A percentile compares a stretch with the other conserved stretches of the same genome.
phyloP scores from a whole-genome alignment of 2,113 vertebrate species.

The Actenoides lindsayi region DNA sequence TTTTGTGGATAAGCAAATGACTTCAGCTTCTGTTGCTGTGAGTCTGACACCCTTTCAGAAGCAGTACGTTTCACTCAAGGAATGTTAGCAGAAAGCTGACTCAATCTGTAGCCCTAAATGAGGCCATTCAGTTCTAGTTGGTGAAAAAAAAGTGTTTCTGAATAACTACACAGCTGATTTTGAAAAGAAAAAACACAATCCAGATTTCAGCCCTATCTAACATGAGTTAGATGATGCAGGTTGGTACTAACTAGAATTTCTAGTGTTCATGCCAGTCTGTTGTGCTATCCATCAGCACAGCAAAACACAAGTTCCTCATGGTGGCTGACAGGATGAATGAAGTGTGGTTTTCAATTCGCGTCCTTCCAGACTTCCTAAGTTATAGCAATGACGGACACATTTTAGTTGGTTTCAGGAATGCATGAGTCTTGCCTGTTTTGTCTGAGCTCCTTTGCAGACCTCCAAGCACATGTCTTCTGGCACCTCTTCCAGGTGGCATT shows the following conservation, averaged over 20 bases:
- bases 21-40: background rate
- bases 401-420: background rate
- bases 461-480: background rate
- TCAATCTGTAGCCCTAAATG: background rate
- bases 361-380: background rate
- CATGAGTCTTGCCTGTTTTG: background rate
- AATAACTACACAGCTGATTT: background rate
- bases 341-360: background rate
- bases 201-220: background rate
- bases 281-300: background rate
- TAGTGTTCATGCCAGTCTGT: background rate
- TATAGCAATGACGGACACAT: background rate
- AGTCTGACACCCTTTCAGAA: background rate
- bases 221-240: rapidly evolving
- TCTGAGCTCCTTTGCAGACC: background rate
- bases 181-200: background rate
- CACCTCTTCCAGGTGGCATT: background rate
- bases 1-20: background rate
- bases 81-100: background rate
- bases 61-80: background rate
- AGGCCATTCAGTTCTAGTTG: background rate
- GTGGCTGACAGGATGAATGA: background rate
- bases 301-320: background rate
- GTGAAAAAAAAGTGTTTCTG: background rate
- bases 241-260: background rate